Base-by-base conservation (phyloP, 2,888 invertebrate genomes). In the Ophion ellenae region DNA sequence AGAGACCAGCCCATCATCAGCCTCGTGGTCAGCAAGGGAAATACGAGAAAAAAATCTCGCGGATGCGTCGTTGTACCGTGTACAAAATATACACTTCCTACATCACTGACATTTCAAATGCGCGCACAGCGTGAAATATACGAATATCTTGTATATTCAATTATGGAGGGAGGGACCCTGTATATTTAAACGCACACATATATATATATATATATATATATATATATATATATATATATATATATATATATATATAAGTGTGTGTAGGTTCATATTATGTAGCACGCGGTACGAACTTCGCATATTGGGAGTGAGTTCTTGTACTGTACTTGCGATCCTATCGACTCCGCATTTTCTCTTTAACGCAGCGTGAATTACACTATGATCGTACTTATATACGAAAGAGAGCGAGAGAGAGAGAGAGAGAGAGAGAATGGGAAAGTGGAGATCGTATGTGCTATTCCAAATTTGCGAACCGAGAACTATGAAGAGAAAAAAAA, bases 341-440 rank as follows among this genome's bases (percentile, higher is more conserved):
- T 85, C 85, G 66, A 57, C n/a, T 40, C 59, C 64, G 61, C 61
- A 53, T 70, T 69, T 73, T 79, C 71, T 63, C 78, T 78, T 75
- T 75, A 71, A 66, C 66, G 28, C 75, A 36, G 82, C 78, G 74
- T 78, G 82, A 85, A 82, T 79, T 66, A 36, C 79, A 71, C 79
- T 66, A 57, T 32, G 71, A 82, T 76, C 40, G 76, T 40, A 40
- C 78, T 75, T 64, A 45, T 63, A 11, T 14, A 67, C 17, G 24
- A 24, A 66, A 74, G 81, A 69, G 77, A 36, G 83, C 14, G 59
- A 28, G 20, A 45, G 28, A 61, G 47, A 74, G 63, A 45, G 47
- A 74, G 59, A 53, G 78, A 81, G 24, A 61, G 47, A 74, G 59
- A 63, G 79, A 77, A 77, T 63, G 74, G 28, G 75, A 67, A 66